Conservation (phyloP, 2,888 invertebrate genomes). For the Synanthedon vespiformis region DNA sequence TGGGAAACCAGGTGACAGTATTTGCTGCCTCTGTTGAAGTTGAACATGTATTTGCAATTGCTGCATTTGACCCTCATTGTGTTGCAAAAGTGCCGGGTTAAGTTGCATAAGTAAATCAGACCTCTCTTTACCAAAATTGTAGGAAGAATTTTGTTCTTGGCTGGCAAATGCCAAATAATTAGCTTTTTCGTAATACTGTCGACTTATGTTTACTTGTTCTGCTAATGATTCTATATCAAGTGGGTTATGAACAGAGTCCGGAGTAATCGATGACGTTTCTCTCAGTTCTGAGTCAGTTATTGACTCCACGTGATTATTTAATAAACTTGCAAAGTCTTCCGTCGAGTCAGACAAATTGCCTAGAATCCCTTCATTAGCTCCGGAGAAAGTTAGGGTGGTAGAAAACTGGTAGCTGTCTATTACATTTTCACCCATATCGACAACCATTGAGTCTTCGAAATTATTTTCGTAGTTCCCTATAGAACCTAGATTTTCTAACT, state of each 20-base stretch:
- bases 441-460: constrained; percentile 87
- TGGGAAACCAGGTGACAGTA: constrained; percentile 70
- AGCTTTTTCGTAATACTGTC: constrained; percentile 66
- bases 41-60: constrained; percentile 79
- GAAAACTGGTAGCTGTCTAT: constrained; percentile 87
- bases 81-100: constrained; percentile 65
- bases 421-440: constrained; percentile 81
- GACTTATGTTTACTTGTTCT: constrained; percentile 78
- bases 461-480: constrained; percentile 72
- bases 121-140: constrained; percentile 73
- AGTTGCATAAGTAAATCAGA: constrained; percentile 72
- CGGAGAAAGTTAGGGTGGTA: constrained; percentile 83
- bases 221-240: constrained; percentile 81
- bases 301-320: constrained; percentile 80
- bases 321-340: constrained; percentile 80
- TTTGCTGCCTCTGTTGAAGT: constrained; percentile 75
- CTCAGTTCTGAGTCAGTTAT: constrained; percentile 75
- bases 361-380: constrained; percentile 81
- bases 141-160: constrained; percentile 67
- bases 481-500: constrained; percentile 77
- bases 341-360: constrained; percentile 85
- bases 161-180: constrained; percentile 52
- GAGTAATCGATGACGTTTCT: constrained; percentile 78
- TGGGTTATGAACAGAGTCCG: constrained; percentile 73
- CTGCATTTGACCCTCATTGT: constrained; percentile 72